Percentiles rank a stretch among this genome's conserved stretches.
These are phyloP conservation scores for Neoitamus cyanurus DNA, from an alignment of 2,888 invertebrate genomes.

Conservation along the genomic window DNA sequence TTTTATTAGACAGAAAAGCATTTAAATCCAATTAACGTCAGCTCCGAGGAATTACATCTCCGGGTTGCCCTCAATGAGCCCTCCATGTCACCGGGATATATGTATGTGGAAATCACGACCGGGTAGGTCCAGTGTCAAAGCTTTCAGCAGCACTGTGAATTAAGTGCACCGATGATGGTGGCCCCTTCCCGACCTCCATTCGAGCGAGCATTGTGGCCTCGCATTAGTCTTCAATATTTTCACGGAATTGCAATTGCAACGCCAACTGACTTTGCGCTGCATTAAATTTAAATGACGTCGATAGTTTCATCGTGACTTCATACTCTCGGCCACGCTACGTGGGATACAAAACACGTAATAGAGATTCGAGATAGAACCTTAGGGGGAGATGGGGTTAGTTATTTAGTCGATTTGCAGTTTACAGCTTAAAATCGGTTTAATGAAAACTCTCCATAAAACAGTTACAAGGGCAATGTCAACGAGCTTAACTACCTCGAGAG, in stretches of 20 bases:
- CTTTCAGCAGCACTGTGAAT: neutral
- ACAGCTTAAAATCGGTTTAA: neutral
- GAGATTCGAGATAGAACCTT: neutral
- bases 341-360: neutral
- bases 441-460: neutral
- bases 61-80: neutral
- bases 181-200: neutral
- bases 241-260: neutral
- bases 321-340: neutral
- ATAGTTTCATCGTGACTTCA: neutral
- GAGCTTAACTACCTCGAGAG: neutral
- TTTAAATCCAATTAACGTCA: slow-evolving; percentile 16
- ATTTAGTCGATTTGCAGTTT: neutral
- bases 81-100: neutral
- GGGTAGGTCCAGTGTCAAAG: neutral
- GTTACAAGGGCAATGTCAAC: neutral
- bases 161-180: neutral
- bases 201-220: neutral
- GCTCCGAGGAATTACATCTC: neutral
- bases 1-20: neutral
- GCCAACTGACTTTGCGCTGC: neutral
- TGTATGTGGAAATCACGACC: neutral
- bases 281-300: neutral
- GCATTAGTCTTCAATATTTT: neutral
- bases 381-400: neutral